Conservation (phyloP, 2,797 vertebrate species). For the Yasuhikotakia modesta region DNA sequence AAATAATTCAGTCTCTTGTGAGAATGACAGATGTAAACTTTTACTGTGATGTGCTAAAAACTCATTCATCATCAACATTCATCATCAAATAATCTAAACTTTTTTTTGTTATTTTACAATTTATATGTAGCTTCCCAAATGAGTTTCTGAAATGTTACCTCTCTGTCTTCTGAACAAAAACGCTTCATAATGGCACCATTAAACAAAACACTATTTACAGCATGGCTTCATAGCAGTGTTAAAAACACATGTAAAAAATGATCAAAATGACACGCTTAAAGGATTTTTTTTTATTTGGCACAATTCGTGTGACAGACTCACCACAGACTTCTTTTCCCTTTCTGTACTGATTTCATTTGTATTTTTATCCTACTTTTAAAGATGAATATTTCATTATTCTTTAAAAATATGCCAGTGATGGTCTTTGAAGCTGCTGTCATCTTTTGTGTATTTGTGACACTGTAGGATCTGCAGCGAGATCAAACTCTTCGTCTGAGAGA, state of each 20-base stretch:
- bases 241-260: conserved; percentile 56
- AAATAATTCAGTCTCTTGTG: no score
- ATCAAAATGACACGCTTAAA: conserved; percentile 67
- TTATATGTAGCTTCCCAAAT: no score
- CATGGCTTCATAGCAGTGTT: conserved; percentile 43
- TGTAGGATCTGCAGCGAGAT: conserved; percentile 75
- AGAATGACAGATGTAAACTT: no score
- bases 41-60: no score
- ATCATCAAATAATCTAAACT: no score
- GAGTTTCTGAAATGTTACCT: no score
- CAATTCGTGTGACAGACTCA: conserved; percentile 65
- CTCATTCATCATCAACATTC: no score
- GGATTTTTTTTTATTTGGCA: conserved; percentile 60
- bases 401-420: conserved; percentile 73
- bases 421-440: conserved; percentile 78
- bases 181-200: conserved; percentile 10
- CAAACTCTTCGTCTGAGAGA: conserved; percentile 67
- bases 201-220: conserved; percentile 25
- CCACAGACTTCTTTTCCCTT: conserved; percentile 70
- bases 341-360: conserved; percentile 74
- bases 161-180: not conserved
- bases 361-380: conserved; percentile 74
- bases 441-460: conserved; percentile 75
- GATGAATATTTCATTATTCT: conserved; percentile 80
- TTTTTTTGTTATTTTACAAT: no score